Evolutionary conservation across 2,797 vertebrate species (phyloP).

Genomic region (Vireo griseus): DNA sequence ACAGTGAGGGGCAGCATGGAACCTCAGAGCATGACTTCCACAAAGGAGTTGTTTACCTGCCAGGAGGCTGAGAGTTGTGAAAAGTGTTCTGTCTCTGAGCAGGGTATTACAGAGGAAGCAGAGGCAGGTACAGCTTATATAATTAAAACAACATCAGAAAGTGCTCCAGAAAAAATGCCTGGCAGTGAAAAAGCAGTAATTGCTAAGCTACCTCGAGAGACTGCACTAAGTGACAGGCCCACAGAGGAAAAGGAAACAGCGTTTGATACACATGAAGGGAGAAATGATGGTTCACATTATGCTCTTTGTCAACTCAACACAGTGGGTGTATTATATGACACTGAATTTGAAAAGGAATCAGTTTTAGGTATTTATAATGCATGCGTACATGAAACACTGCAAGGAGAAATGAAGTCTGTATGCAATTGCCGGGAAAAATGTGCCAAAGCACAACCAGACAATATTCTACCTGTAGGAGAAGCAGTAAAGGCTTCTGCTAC

Average conservation of each 20-base stretch:
- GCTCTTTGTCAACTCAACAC: constrained; percentile 74
- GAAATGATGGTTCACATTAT: constrained; percentile 76
- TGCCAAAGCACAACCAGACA: constrained; percentile 58
- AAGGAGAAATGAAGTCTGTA: constrained; percentile 52
- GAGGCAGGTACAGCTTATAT: constrained; percentile 70
- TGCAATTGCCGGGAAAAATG: constrained; percentile 24
- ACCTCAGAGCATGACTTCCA: constrained; percentile 1
- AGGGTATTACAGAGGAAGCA: constrained; percentile 58
- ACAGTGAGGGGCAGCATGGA: not conserved
- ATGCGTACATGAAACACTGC: constrained; percentile 57
- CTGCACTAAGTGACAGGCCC: constrained; percentile 76
- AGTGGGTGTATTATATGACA: constrained; percentile 75
- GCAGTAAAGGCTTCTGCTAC: constrained; percentile 34
- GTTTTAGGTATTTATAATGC: constrained; percentile 73
- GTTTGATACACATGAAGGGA: constrained; percentile 80
- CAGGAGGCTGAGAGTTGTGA: constrained; percentile 63
- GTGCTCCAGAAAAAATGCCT: constrained; percentile 76
- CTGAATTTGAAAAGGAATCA: constrained; percentile 74
- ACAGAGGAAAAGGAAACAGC: constrained; percentile 75
- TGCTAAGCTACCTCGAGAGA: constrained; percentile 79
- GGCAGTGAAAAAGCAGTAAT: constrained; percentile 78
- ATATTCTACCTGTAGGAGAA: constrained; percentile 26
- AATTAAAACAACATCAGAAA: constrained; percentile 80
- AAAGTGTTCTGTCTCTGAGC: constrained; percentile 67
- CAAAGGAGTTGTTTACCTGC: constrained; percentile 68